phyloP scores from a whole-genome alignment of 2,113 vertebrate species.

The Chloebia gouldiae region DNA sequence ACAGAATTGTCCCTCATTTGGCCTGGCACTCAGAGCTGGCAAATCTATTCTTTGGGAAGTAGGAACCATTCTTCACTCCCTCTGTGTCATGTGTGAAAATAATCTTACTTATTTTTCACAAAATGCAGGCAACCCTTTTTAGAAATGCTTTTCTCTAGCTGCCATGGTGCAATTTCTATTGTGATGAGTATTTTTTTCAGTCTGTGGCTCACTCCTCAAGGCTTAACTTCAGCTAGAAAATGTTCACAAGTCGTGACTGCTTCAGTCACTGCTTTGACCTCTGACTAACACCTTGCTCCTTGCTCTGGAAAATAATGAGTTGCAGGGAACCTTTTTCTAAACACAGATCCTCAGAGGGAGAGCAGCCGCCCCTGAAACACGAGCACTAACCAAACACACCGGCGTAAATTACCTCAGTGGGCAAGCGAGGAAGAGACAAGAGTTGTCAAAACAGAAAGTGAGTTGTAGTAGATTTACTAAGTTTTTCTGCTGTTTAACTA shows the following conservation, averaged over 20 bases:
- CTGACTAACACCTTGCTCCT: background rate
- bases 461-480: slow-evolving; percentile 24
- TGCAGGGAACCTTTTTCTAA: background rate
- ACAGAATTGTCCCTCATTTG: background rate
- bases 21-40: background rate
- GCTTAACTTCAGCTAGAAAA: background rate
- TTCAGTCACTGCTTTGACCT: background rate
- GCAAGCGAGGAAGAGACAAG: slow-evolving; percentile 4
- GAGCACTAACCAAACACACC: background rate
- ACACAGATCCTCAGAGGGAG: background rate
- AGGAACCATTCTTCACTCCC: background rate
- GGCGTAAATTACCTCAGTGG: background rate
- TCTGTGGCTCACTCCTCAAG: background rate
- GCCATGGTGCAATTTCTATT: background rate
- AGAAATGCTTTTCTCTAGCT: background rate
- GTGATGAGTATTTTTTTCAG: background rate
- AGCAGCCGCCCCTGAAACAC: background rate
- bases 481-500: slow-evolving; percentile 45
- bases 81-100: background rate
- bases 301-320: background rate
- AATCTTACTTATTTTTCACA: background rate
- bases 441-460: slow-evolving; percentile 29
- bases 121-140: background rate
- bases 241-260: background rate
- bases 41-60: background rate